phyloP scores from a whole-genome alignment of 2,797 vertebrate genomes.

The Gymnoscopelus braueri region DNA sequence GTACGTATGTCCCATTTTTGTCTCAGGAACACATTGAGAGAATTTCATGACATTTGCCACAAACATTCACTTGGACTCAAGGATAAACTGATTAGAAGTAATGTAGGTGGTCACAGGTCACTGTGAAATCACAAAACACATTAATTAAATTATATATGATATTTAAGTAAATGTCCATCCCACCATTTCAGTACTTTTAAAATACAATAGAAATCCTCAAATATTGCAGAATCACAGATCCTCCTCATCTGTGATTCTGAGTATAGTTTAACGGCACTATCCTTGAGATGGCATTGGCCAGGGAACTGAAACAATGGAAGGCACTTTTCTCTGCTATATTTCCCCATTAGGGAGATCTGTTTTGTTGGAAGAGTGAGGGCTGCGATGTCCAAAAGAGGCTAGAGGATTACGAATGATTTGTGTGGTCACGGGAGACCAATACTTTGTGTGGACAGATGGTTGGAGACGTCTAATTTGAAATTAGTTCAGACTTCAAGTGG shows the following conservation, averaged over 20 bases:
- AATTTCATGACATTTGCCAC: no score
- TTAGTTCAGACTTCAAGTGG: constrained; percentile 48
- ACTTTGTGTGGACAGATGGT: constrained; percentile 74
- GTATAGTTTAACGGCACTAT: constrained; percentile 55
- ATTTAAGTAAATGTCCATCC: not conserved
- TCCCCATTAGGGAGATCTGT: constrained; percentile 61
- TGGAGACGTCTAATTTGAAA: constrained; percentile 73
- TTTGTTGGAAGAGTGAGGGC: constrained; percentile 42
- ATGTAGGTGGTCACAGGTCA: no score
- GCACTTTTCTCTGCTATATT: constrained; percentile 66
- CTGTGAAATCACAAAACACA: no score
- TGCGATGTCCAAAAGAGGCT: constrained; percentile 53
- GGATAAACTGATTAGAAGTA: no score
- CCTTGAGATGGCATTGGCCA: constrained; percentile 60
- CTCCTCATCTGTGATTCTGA: constrained; percentile 44
- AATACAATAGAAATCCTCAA: constrained; percentile 35
- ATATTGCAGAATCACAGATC: constrained; percentile 19
- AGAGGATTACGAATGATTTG: constrained; percentile 69
- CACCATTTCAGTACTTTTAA: constrained; percentile 27
- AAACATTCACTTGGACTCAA: no score
- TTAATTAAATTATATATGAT: no score
- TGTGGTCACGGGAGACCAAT: constrained; percentile 61
- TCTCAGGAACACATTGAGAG: no score
- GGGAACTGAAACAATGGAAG: constrained; percentile 62
- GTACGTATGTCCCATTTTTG: no score